A percentile compares a stretch with the other conserved stretches of the same genome.
phyloP scores from a whole-genome alignment of 2,797 vertebrate species.

The Semotilus atromaculatus region DNA sequence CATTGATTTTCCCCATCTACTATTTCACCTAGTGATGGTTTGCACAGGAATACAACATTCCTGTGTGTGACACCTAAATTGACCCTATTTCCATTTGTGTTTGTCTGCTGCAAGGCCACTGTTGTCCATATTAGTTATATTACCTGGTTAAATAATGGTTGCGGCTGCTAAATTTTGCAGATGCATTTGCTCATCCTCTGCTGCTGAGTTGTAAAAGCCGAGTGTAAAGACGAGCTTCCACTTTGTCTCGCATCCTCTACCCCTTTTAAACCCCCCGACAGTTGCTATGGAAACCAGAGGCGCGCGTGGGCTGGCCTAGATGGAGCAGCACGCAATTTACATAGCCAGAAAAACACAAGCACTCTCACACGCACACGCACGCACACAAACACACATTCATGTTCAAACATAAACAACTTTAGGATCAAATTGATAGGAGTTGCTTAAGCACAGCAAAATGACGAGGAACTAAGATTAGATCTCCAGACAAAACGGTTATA shows the following conservation, averaged over 20 bases:
- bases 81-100: background rate
- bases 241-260: slow-evolving; percentile 59
- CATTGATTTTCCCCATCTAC: background rate
- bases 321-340: slow-evolving; percentile 73
- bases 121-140: background rate
- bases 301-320: slow-evolving; percentile 77
- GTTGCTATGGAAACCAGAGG: slow-evolving; percentile 76
- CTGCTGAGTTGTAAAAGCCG: slow-evolving; percentile 6
- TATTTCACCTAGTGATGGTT: background rate
- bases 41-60: background rate
- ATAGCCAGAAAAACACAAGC: slow-evolving; percentile 10
- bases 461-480: background rate
- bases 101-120: background rate
- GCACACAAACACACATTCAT: slow-evolving; percentile 64
- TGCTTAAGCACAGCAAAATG: background rate
- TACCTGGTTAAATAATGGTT: background rate
- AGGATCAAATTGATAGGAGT: background rate
- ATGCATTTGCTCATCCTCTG: slow-evolving; percentile 1
- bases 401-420: slow-evolving; percentile 35
- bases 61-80: no score
- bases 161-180: background rate
- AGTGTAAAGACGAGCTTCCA: slow-evolving; percentile 49
- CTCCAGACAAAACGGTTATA: background rate
- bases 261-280: slow-evolving; percentile 62
- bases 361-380: slow-evolving; percentile 40